Conservation (phyloP, 1,140 invertebrate species). For the Nymphalis io region DNA sequence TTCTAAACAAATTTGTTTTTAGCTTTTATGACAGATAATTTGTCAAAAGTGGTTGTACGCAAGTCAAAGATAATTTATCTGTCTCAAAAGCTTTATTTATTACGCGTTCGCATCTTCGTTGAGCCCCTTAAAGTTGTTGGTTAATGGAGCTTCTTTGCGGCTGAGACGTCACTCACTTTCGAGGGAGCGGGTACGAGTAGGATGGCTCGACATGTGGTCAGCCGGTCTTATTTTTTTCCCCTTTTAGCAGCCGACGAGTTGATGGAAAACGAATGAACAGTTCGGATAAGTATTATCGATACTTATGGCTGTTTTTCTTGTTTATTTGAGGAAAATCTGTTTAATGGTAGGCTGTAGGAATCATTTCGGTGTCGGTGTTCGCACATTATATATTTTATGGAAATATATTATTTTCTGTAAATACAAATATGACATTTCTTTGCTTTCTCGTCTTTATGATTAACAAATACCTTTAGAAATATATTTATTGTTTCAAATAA, state of each 20-base stretch:
- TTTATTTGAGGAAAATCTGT: conserved; percentile 19
- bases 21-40: conserved; percentile 78
- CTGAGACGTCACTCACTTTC: conserved; percentile 65
- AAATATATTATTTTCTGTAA: too few relatives aligned
- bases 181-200: conserved; percentile 36
- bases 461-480: too few relatives aligned
- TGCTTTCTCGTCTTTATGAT: too few relatives aligned
- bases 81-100: conserved; percentile 79
- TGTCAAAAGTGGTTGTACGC: conserved; percentile 73
- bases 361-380: too few relatives aligned
- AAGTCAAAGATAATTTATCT: conserved; percentile 81
- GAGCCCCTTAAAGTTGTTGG: conserved; percentile 76
- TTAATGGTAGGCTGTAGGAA: too few relatives aligned
- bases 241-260: conserved; percentile 53
- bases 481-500: too few relatives aligned
- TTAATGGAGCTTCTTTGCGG: conserved; percentile 76
- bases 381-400: too few relatives aligned
- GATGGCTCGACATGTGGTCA: conserved; percentile 54
- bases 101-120: conserved; percentile 75
- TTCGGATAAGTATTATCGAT: conserved; percentile 41
- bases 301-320: conserved; percentile 20
- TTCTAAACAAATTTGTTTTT: conserved; percentile 74
- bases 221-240: conserved; percentile 55
- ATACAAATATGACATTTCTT: too few relatives aligned
- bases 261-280: conserved; percentile 52